These are phyloP conservation scores for Chaetophractus vellerosus DNA, from an alignment of 2,797 vertebrate genomes.

Conservation along the genomic window DNA sequence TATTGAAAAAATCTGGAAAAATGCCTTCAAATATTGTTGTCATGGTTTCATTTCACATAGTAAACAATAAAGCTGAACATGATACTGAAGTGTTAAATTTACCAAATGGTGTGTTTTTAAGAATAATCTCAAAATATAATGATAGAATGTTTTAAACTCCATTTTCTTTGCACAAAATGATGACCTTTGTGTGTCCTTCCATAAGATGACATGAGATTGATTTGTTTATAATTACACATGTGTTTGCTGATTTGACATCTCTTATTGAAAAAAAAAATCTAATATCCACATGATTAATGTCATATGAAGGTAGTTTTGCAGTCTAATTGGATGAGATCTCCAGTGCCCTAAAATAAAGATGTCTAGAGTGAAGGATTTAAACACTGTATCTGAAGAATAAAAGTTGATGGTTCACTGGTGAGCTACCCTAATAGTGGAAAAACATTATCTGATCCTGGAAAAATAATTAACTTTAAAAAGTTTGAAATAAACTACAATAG, in stretches of 20 bases:
- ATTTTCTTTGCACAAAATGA: conserved; percentile 15
- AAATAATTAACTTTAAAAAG: conserved; percentile 31
- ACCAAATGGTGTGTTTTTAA: conserved; percentile 85
- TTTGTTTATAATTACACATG: not conserved
- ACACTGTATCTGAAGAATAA: not conserved
- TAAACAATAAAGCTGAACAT: conserved; percentile 83
- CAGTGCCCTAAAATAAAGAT: not conserved
- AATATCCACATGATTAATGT: not conserved
- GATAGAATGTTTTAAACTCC: conserved; percentile 66
- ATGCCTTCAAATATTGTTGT: conserved; percentile 79
- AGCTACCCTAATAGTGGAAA: not conserved
- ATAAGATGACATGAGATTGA: not conserved
- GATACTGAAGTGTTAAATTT: conserved; percentile 84
- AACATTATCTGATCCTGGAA: conserved; percentile 19
- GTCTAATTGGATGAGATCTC: not conserved
- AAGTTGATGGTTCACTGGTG: not conserved
- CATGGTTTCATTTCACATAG: conserved; percentile 80
- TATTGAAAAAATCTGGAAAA: conserved; percentile 84
- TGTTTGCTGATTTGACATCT: not conserved
- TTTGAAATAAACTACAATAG: not conserved
- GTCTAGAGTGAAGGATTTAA: not conserved
- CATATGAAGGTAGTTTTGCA: not conserved
- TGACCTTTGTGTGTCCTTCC: conserved; percentile 72
- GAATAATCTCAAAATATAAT: conserved; percentile 58
- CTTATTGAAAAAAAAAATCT: not conserved